These are phyloP conservation scores for Oscheius onirici DNA, from an alignment of 2,888 invertebrate genomes.

Conservation along the genomic window DNA sequence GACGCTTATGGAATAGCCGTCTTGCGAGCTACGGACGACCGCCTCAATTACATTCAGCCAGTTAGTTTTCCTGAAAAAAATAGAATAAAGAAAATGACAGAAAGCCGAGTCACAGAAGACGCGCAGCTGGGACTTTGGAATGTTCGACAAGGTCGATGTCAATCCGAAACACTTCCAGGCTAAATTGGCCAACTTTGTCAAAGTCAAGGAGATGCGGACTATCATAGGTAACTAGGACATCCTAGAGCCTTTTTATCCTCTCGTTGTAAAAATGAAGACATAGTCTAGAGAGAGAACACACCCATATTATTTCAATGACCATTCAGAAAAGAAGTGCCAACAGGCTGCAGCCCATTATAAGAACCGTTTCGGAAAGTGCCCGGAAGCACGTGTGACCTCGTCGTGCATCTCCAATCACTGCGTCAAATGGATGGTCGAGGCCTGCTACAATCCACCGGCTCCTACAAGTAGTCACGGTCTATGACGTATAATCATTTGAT, in stretches of 20 bases:
- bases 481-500: background rate
- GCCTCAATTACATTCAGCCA: constrained; percentile 44
- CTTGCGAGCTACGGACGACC: constrained; percentile 51
- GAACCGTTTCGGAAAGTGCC: constrained; percentile 26
- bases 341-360: constrained; percentile 16
- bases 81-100: too few relatives aligned
- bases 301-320: too few relatives aligned
- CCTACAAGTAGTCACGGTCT: constrained; percentile 8
- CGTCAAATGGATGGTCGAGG: constrained; percentile 26
- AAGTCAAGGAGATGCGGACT: constrained; percentile 3
- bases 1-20: constrained; percentile 24
- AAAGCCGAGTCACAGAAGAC: constrained; percentile 11
- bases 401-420: constrained; percentile 34
- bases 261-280: background rate
- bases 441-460: constrained; percentile 18
- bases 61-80: constrained; percentile 33
- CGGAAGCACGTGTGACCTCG: constrained; percentile 20
- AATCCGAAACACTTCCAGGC: constrained; percentile 15
- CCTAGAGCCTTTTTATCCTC: too few relatives aligned
- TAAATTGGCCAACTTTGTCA: constrained; percentile 29
- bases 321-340: constrained; percentile 32
- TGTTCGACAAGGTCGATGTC: constrained; percentile 12
- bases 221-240: constrained; percentile 6
- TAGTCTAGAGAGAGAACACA: too few relatives aligned
- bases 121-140: constrained; percentile 34